These are phyloP conservation scores for Mus musculus DNA, from an alignment of 2,113 vertebrate species.

Conservation along the genomic window GRCm39 chr12:99741001-99741500, in stretches of 20 bases:
- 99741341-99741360: not conserved
- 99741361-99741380: not conserved
- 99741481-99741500: not conserved
- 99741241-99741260: not conserved
- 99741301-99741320: not conserved
- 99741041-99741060: not conserved
- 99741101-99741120: not conserved
- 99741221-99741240: not conserved
- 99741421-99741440: not conserved
- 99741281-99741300: not conserved
- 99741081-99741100: not conserved
- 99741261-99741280: not conserved
- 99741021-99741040: not conserved
- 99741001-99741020: not conserved
- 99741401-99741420: not conserved
- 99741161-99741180: not conserved
- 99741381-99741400: not conserved
- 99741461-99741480: not conserved
- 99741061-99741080: not conserved
- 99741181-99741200: not conserved
- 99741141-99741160: not conserved
- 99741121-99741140: not conserved
- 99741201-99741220: not conserved
- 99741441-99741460: not conserved
- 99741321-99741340: not conserved